These are phyloP conservation scores for Romanogobio albipinnatus DNA, from an alignment of 2,113 vertebrate genomes.

Conservation along the genomic window DNA sequence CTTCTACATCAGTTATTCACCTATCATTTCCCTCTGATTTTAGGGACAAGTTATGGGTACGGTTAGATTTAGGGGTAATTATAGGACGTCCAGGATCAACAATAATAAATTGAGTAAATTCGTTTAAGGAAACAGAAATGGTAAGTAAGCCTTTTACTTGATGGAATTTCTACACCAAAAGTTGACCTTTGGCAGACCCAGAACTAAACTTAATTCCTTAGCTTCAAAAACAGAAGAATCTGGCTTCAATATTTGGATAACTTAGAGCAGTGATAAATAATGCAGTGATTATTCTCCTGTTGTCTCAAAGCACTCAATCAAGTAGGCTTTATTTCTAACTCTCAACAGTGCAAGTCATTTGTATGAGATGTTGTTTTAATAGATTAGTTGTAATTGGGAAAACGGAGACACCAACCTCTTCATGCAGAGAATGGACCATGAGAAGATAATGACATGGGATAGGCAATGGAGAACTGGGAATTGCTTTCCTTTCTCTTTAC, in stretches of 20 bases:
- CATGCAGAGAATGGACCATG: neutral
- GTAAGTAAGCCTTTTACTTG: neutral
- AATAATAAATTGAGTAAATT: neutral
- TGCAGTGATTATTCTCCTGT: neutral
- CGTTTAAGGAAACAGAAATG: neutral
- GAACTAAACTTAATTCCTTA: neutral
- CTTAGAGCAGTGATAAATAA: neutral
- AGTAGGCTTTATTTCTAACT: neutral
- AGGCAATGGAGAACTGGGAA: neutral
- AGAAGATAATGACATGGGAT: neutral
- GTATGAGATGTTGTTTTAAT: no score
- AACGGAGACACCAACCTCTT: neutral
- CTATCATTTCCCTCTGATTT: no score
- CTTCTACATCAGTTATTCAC: no score
- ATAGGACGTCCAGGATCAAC: no score
- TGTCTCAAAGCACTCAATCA: neutral
- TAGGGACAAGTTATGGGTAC: no score
- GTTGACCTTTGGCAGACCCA: neutral
- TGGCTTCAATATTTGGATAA: constrained; percentile 2
- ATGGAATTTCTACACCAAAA: neutral
- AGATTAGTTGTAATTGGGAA: neutral
- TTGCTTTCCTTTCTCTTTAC: neutral
- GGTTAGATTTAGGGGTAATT: no score
- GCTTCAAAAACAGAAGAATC: neutral
- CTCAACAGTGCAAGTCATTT: neutral